Evolutionary conservation across 2,797 vertebrate genomes (phyloP), one percentile per base, ranked within the genome.

Genomic region (Nyctalus aviator): DNA sequence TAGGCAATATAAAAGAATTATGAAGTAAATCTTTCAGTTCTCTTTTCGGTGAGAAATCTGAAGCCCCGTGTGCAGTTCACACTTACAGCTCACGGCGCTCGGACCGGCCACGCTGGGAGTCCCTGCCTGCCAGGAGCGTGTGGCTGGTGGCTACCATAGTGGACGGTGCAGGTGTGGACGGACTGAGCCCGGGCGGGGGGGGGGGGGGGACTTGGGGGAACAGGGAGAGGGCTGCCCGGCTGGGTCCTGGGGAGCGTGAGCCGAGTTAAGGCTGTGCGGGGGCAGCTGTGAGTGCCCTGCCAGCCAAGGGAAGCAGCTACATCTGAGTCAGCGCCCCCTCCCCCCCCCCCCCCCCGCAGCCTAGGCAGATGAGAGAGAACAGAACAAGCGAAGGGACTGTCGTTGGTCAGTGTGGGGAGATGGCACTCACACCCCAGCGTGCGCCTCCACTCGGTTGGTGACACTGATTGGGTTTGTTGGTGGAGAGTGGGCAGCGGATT

Each of bases 381-480:
- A 77, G 55, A 41, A 77, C 44, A 44, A 44, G 15, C 6, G 8
- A 44, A 44, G 10, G 46, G 20, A 35, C 27, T 66, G 7, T 27
- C 41, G 6, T 15, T 32, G 10, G 30, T 27, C 50, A 14, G 32
- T 21, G 32, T 21, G 2, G 46, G 79, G 37, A 20, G 50, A 25
- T 1, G 3, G 2, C 4, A 4, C 41, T 48, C 8, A 4, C 5
- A 25, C 27, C 37, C 12, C 7, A 14, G 41, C 30, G 1, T 18
- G 72, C 3, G 13, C 85, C 59, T 44, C 8, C 2, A 2, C 7
- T 44, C 18, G 27, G 11, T 15, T 12, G 25, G 21, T 23, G 37
- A 64, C 17, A 20, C 48, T 8, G 85, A 30, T 5, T 2, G 32
- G 48, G 73, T 18, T 76, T 79, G 44, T 6, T 35, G 48, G n/a